Evolutionary conservation across 2,888 invertebrate genomes (phyloP).

Genomic region (Macrosoma leucophasiata): DNA sequence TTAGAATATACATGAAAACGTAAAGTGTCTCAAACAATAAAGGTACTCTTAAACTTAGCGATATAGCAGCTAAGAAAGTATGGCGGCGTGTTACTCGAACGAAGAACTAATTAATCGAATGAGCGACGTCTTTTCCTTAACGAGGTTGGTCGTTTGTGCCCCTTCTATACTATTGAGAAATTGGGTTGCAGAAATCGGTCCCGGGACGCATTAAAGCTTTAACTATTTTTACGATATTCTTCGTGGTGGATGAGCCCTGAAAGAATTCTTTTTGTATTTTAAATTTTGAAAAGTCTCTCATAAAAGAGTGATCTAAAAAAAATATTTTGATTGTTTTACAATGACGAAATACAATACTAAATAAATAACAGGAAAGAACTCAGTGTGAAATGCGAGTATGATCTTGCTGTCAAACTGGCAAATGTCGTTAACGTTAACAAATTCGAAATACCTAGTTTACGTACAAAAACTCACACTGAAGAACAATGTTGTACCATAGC

Average conservation of each 20-base stretch:
- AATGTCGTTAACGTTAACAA: too few relatives aligned
- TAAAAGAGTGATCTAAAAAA: slow-evolving; percentile 2
- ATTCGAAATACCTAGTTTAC: too few relatives aligned
- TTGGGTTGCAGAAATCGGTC: slow-evolving; percentile 52
- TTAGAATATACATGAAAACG: slow-evolving; percentile 56
- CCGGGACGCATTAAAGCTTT: slow-evolving; percentile 23
- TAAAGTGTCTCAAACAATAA: slow-evolving; percentile 47
- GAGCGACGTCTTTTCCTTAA: slow-evolving; percentile 63
- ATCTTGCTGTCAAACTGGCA: too few relatives aligned
- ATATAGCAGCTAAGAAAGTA: slow-evolving; percentile 43
- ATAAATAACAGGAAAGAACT: too few relatives aligned
- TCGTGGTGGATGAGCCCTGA: slow-evolving; percentile 1
- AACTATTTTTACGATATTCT: neutral
- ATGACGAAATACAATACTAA: neutral
- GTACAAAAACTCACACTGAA: too few relatives aligned
- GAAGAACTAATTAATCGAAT: slow-evolving; percentile 70
- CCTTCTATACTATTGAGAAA: slow-evolving; percentile 47
- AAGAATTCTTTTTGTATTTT: slow-evolving; percentile 1
- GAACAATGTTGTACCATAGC: too few relatives aligned
- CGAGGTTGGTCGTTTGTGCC: slow-evolving; percentile 62
- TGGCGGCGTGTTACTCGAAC: slow-evolving; percentile 51
- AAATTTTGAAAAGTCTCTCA: slow-evolving; percentile 1
- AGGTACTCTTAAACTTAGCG: slow-evolving; percentile 32
- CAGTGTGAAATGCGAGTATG: too few relatives aligned
- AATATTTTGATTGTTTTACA: neutral